Percentiles rank a stretch among this genome's conserved stretches.
Conservation (phyloP, 2,888 invertebrate genomes). For the Drosophila setosimentum region DNA sequence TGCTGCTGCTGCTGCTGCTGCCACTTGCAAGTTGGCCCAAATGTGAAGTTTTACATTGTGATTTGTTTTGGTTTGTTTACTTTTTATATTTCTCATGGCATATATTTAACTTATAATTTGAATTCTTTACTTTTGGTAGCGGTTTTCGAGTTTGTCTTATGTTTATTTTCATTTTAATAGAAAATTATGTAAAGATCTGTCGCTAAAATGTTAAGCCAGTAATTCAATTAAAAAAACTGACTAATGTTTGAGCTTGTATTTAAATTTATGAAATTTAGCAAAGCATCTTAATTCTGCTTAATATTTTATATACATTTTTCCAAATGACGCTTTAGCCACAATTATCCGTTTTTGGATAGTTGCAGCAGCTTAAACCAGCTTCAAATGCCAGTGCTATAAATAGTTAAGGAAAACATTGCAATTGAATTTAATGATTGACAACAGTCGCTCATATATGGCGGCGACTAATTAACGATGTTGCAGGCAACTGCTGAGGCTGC, state of each 20-base stretch:
- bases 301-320: neutral
- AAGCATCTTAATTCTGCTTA: neutral
- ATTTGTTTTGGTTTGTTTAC: constrained; percentile 6
- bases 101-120: constrained; percentile 2
- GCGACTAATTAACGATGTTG: constrained; percentile 58
- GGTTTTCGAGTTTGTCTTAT: neutral
- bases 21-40: constrained; percentile 53
- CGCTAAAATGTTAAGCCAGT: neutral
- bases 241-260: neutral
- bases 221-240: neutral
- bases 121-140: constrained; percentile 1
- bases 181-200: neutral
- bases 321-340: neutral
- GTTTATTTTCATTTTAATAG: neutral
- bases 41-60: constrained; percentile 27
- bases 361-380: neutral
- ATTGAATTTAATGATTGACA: constrained; percentile 68
- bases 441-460: constrained; percentile 44
- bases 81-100: neutral
- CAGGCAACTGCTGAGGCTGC: constrained; percentile 32
- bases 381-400: constrained; percentile 33
- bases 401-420: constrained; percentile 40
- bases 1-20: constrained; percentile 30
- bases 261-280: neutral
- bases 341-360: constrained; percentile 1